Conservation (phyloP, 2,888 invertebrate species). For the Aphidoletes aphidimyza region DNA sequence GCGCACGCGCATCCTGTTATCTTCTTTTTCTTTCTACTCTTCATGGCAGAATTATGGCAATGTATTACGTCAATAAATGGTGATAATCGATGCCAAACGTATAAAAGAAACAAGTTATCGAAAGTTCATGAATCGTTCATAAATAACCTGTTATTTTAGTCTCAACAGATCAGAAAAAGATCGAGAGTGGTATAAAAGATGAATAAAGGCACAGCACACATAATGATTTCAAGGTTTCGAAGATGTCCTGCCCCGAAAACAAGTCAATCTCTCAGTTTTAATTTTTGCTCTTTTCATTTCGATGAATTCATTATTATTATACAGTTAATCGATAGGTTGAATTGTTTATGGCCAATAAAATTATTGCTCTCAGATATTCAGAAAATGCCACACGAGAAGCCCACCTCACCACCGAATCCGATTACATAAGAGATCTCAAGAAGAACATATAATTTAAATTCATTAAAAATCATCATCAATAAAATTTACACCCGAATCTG, state of each 20-base stretch:
- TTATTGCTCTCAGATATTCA: background rate
- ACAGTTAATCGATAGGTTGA: background rate
- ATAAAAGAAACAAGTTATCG: background rate
- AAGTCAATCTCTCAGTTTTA: background rate
- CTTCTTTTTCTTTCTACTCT: background rate
- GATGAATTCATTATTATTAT: background rate
- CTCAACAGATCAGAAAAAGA: background rate
- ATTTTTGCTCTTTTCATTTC: background rate
- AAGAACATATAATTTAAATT: too few species aligned
- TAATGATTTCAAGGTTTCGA: constrained; percentile 41
- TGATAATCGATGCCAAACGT: background rate
- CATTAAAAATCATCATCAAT: too few species aligned
- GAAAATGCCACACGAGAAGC: too few species aligned
- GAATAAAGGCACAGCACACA: background rate
- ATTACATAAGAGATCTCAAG: too few species aligned
- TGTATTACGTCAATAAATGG: constrained; percentile 20
- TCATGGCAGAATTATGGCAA: background rate
- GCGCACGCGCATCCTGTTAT: background rate
- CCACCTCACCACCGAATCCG: too few species aligned
- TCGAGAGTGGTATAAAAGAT: background rate
- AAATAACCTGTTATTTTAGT: constrained; percentile 39
- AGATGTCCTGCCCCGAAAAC: constrained; percentile 34
- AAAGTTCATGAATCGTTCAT: background rate
- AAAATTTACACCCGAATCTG: too few species aligned
- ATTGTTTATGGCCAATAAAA: too few species aligned